Percentiles rank a stretch among this genome's conserved stretches.
Conservation (phyloP, 2,797 vertebrate species). For the Gila robusta region DNA sequence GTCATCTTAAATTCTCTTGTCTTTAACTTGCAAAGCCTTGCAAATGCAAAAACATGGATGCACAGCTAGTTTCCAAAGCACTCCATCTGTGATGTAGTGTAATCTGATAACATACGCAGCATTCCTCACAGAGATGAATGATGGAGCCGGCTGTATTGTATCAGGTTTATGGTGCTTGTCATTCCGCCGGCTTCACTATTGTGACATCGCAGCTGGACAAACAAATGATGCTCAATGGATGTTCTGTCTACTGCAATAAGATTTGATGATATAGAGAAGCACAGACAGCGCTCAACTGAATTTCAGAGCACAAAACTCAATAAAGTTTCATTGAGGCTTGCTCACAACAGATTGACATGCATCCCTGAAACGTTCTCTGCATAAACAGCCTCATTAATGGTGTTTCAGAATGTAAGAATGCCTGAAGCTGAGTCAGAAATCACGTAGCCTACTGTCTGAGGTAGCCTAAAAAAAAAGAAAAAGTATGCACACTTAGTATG, state of each 20-base stretch:
- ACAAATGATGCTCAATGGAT: slow-evolving; percentile 49
- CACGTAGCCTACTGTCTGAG: no score
- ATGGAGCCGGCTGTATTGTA: slow-evolving; percentile 46
- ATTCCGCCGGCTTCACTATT: slow-evolving; percentile 37
- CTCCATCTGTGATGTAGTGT: slow-evolving; percentile 10
- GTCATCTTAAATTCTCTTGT: neutral
- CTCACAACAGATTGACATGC: neutral
- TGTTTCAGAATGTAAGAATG: neutral
- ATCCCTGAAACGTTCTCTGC: neutral
- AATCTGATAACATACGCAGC: slow-evolving; percentile 43
- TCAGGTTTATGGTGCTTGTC: slow-evolving; percentile 39
- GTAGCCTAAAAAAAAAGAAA: no score
- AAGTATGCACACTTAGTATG: no score
- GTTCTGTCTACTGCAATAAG: slow-evolving; percentile 16
- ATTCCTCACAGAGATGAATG: slow-evolving; percentile 44
- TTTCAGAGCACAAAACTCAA: neutral
- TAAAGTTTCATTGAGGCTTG: neutral
- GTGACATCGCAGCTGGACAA: slow-evolving; percentile 60
- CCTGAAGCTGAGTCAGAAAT: neutral
- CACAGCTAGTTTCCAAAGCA: slow-evolving; percentile 6
- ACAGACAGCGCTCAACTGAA: neutral
- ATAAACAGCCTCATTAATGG: neutral
- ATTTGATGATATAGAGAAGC: slow-evolving; percentile 17
- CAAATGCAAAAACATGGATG: slow-evolving; percentile 26
- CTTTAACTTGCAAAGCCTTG: neutral